Conservation (phyloP, 2,797 vertebrate species). For the Naso thynnoides region DNA sequence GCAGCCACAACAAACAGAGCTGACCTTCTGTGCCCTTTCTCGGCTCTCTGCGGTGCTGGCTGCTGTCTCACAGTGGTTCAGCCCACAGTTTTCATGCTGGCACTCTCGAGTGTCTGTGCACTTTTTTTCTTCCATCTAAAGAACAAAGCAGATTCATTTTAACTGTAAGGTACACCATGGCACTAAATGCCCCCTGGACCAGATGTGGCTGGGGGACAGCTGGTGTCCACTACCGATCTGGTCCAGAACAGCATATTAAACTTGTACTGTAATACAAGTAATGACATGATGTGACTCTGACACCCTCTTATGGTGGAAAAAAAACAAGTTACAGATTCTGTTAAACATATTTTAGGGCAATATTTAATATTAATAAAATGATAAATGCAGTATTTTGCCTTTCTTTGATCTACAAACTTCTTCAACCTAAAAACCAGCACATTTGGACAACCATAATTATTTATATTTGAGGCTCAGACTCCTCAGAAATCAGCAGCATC, state of each 20-base stretch:
- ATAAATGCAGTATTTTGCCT: neutral
- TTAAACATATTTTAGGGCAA: too few relatives aligned
- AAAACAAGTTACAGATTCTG: too few relatives aligned
- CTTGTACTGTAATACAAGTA: too few relatives aligned
- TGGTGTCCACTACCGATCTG: too few relatives aligned
- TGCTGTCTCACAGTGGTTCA: constrained; percentile 47
- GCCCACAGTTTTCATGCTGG: constrained; percentile 25
- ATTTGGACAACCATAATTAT: neutral
- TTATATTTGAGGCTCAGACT: neutral
- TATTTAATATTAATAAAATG: too few relatives aligned
- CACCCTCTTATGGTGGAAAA: too few relatives aligned
- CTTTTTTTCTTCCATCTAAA: constrained; percentile 71
- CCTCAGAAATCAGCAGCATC: neutral
- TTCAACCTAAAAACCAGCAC: constrained; percentile 12
- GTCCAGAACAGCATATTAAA: too few relatives aligned
- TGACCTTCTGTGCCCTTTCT: constrained; percentile 74
- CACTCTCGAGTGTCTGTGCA: constrained; percentile 15
- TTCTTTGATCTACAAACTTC: constrained; percentile 32
- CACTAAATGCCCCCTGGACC: too few relatives aligned
- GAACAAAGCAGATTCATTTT: constrained; percentile 46
- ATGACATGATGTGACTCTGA: too few relatives aligned
- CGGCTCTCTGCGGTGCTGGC: constrained; percentile 55
- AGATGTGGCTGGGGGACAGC: too few relatives aligned
- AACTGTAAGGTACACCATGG: neutral
- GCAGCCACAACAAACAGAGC: neutral